A percentile compares a stretch with the other conserved stretches of the same genome.
Conservation (phyloP, 23 tunicate genomes). For the Halocynthia aurantium region DNA sequence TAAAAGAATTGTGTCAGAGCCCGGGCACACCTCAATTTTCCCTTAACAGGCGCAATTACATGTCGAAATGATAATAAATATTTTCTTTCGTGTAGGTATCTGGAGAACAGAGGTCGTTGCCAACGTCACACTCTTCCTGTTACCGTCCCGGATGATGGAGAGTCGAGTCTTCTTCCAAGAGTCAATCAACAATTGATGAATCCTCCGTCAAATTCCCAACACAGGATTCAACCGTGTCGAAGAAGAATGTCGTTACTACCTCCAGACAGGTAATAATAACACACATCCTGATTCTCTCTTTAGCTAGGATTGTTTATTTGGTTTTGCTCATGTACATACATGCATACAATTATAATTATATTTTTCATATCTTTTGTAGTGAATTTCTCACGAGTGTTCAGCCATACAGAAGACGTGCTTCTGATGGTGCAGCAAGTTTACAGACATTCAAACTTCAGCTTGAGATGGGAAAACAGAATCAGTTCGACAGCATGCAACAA, state of each 20-base stretch:
- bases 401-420: slow-evolving; percentile 58
- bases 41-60: neutral
- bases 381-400: slow-evolving; percentile 8
- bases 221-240: slow-evolving; percentile 31
- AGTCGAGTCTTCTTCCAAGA: neutral
- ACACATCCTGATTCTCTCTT: neutral
- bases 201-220: slow-evolving; percentile 7
- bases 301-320: neutral
- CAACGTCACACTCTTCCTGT: slow-evolving; percentile 68
- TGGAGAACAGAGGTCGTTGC: slow-evolving; percentile 51
- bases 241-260: slow-evolving; percentile 47
- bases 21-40: too few species aligned
- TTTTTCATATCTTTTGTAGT: slow-evolving; percentile 3
- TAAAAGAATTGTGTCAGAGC: neutral
- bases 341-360: too few species aligned
- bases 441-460: slow-evolving; percentile 52
- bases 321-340: neutral
- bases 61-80: neutral
- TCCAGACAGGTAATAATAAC: slow-evolving; percentile 57
- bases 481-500: slow-evolving; percentile 61
- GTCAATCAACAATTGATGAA: too few species aligned
- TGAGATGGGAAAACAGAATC: slow-evolving; percentile 34
- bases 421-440: slow-evolving; percentile 85
- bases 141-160: slow-evolving; percentile 32
- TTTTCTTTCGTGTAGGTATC: slow-evolving; percentile 36